Base-by-base conservation (phyloP, 2,888 invertebrate species). In the Ophion ellenae region DNA sequence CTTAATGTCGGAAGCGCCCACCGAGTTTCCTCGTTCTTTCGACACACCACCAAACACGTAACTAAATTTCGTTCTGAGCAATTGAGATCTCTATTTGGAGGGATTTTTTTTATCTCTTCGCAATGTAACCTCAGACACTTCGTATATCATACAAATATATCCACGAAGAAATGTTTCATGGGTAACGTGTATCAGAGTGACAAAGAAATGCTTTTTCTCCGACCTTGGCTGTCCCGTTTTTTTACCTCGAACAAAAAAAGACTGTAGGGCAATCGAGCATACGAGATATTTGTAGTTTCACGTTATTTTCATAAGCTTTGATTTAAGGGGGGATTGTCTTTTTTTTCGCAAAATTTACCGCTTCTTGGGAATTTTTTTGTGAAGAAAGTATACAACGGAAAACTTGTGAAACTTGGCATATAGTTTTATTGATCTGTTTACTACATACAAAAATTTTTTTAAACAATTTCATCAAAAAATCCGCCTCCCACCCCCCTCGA, bases 31-130 rank as follows among this genome's bases (percentile, higher is more conserved):
- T 76, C 70, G 61, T 36, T 77, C 83, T 47, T 57, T 53, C 53
- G 11, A 53, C 53, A 17, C 11, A 53, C 53, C 53, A 53, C 53
- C 17, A 53, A 53, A 53, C 53, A 64, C 81, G 83, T 75, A 78
- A 86, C 86, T 86, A 89, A 83, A 88, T 17, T 57, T 87, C 87
- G 89, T 92, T 91, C 90, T 92, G 92, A 92, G 92, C 92, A 92
- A 92, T 92, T 91, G 91, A 92, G 91, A 92, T 91, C 90, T 91
- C 90, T 90, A 90, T 90, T 86, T 92, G 92, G 92, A 92, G 91
- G 92, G 92, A 92, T 79, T 90, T 89, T 84, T 87, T 36, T 87
- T 36, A 53, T 90, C 81, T 78, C 77, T 74, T 83, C 83, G 64
- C 24, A 71, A 79, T 69, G 76, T 69, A 53, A 83, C 67, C 24